A percentile compares a stretch with the other conserved stretches of the same genome.
Evolutionary conservation across 2,797 vertebrate genomes (phyloP).

Genomic region (Gymnoscopelus braueri): DNA sequence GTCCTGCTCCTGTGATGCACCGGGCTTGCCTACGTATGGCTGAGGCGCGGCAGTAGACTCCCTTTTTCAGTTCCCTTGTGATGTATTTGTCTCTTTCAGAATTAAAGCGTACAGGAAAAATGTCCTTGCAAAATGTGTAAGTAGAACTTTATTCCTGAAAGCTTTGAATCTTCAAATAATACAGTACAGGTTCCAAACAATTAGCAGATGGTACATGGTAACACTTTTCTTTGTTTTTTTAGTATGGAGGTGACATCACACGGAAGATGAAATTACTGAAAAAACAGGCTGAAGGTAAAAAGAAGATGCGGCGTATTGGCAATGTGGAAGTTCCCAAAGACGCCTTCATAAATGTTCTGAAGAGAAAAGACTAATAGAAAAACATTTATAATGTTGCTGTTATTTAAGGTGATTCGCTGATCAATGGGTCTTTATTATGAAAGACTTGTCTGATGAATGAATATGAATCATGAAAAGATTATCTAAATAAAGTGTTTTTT

Average conservation of each 20-base stretch:
- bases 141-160: conserved; percentile 62
- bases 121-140: conserved; percentile 97
- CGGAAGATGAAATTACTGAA: conserved; percentile 95
- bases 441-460: neutral
- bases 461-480: neutral
- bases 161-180: neutral
- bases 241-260: conserved; percentile 87
- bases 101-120: conserved; percentile 95
- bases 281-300: conserved; percentile 95
- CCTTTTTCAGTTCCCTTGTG: neutral
- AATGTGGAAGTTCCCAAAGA: conserved; percentile 94
- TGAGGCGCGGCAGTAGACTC: no score
- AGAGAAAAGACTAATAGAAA: conserved; percentile 76
- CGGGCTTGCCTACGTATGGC: no score
- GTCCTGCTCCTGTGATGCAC: no score
- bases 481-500: conserved; percentile 44
- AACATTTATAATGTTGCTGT: neutral
- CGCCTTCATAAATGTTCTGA: conserved; percentile 91
- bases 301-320: conserved; percentile 91
- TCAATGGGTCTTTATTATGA: conserved; percentile 16
- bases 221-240: conserved; percentile 14
- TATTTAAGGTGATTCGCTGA: conserved; percentile 1
- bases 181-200: neutral
- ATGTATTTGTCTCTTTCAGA: conserved; percentile 76
- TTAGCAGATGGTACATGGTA: conserved; percentile 7